Conservation (phyloP, 2,888 invertebrate genomes). For the Thymelicus acteon region DNA sequence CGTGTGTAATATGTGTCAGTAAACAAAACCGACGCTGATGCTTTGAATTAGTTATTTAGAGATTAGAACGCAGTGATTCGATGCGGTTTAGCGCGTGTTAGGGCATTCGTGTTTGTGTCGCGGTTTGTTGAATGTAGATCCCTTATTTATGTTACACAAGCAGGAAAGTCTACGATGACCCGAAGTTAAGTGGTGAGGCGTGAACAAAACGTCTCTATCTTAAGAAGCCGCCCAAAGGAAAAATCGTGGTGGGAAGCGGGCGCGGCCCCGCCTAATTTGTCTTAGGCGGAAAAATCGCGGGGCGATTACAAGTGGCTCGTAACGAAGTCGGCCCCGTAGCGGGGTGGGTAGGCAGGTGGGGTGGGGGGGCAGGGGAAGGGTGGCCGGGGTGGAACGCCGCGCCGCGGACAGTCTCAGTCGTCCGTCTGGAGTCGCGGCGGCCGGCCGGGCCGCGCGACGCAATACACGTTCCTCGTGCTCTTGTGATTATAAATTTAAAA, state of each 20-base stretch:
- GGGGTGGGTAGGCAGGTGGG: conserved; percentile 49
- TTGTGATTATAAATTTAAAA: conserved; percentile 84
- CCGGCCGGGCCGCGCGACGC: conserved; percentile 83
- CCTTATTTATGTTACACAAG: background rate
- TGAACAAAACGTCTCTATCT: conserved; percentile 61
- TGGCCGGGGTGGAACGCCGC: conserved; percentile 58
- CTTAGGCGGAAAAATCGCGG: conserved; percentile 84
- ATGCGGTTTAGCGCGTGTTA: conserved; percentile 25
- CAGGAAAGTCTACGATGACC: conserved; percentile 4
- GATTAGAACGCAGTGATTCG: conserved; percentile 40
- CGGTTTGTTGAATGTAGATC: conserved; percentile 10
- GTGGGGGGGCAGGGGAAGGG: conserved; percentile 45
- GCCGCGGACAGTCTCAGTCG: conserved; percentile 77
- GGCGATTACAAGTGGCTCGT: conserved; percentile 84
- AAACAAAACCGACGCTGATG: conserved; percentile 39
- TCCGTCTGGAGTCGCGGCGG: conserved; percentile 84
- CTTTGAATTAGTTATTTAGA: conserved; percentile 36
- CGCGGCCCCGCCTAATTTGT: conserved; percentile 81
- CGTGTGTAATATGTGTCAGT: conserved; percentile 43
- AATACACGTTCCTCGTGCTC: conserved; percentile 85
- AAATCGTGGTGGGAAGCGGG: conserved; percentile 61
- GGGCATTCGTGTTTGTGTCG: conserved; percentile 22
- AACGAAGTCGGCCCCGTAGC: conserved; percentile 78
- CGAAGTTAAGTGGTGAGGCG: conserved; percentile 53
- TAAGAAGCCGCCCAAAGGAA: conserved; percentile 76